phyloP scores from a whole-genome alignment of 2,797 vertebrate species.

The Acrossocheilus wenchowensis region DNA sequence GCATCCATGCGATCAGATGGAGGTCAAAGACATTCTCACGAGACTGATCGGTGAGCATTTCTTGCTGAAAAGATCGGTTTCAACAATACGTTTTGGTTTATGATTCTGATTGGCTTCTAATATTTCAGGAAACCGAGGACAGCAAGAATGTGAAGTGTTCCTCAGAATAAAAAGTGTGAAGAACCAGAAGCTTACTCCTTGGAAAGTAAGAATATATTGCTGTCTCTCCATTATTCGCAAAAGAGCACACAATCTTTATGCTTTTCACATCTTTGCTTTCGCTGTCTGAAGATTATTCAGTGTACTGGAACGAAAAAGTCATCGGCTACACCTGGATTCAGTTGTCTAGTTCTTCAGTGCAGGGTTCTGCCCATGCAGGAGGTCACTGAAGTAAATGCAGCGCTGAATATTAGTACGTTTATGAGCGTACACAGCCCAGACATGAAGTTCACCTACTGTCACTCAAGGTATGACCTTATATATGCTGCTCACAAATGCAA shows the following conservation, averaged over 20 bases:
- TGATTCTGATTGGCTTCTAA: not conserved
- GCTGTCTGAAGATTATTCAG: conserved; percentile 60
- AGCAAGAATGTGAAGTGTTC: conserved; percentile 60
- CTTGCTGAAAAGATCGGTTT: not conserved
- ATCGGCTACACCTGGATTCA: conserved; percentile 36
- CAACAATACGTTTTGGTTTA: not conserved
- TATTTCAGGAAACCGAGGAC: conserved; percentile 46
- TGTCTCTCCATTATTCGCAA: not conserved
- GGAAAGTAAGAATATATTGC: conserved; percentile 60
- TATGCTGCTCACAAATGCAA: not conserved
- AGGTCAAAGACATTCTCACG: conserved; percentile 63
- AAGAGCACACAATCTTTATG: not conserved
- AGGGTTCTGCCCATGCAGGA: conserved; percentile 55
- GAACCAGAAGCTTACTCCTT: conserved; percentile 58
- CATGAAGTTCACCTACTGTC: conserved; percentile 67
- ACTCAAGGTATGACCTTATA: conserved; percentile 59
- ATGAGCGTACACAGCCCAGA: conserved; percentile 63
- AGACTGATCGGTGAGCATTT: conserved; percentile 57
- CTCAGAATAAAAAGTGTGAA: conserved; percentile 62
- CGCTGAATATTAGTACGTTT: conserved; percentile 55
- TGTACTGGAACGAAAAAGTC: conserved; percentile 59
- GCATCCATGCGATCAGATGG: conserved; percentile 67
- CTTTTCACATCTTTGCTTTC: not conserved
- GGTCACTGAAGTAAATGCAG: conserved; percentile 42
- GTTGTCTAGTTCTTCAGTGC: conserved; percentile 64